These are phyloP conservation scores for Leptinotarsa tumamoca DNA, from an alignment of 2,888 invertebrate genomes.

Conservation along the genomic window DNA sequence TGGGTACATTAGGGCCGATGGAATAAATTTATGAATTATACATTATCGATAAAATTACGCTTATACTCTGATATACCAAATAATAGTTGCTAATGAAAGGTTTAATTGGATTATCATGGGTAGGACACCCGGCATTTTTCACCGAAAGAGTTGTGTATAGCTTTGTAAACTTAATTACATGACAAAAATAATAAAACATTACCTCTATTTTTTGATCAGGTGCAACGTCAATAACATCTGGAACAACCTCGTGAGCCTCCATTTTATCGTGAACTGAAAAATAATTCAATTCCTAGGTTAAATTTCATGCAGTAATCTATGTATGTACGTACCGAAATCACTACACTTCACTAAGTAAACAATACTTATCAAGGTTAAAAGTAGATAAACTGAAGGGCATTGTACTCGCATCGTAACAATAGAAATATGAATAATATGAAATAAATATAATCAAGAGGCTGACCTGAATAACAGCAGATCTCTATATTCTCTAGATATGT, in stretches of 20 bases:
- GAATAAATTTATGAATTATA: no score
- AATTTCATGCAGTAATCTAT: not conserved
- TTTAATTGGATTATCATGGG: no score
- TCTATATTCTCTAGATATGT: no score
- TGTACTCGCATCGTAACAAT: not conserved
- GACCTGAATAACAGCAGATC: not conserved
- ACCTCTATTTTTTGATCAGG: slow-evolving; percentile 54
- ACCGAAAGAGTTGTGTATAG: no score
- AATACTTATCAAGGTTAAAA: slow-evolving; percentile 11
- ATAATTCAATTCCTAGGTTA: not conserved
- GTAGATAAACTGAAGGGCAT: not conserved
- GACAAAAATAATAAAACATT: not conserved
- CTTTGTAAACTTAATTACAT: no score
- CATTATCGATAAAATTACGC: no score
- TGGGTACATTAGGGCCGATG: no score
- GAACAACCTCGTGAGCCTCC: slow-evolving; percentile 59
- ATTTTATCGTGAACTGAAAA: slow-evolving; percentile 44
- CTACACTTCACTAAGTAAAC: not conserved
- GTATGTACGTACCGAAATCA: not conserved
- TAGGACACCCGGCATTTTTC: no score
- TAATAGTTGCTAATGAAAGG: no score
- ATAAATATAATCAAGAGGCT: not conserved
- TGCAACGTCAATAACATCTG: slow-evolving; percentile 59
- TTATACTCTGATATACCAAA: no score
- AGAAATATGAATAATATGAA: not conserved